Base-by-base conservation (phyloP, 2,113 vertebrate genomes). In the Chrysochloris asiatica region DNA sequence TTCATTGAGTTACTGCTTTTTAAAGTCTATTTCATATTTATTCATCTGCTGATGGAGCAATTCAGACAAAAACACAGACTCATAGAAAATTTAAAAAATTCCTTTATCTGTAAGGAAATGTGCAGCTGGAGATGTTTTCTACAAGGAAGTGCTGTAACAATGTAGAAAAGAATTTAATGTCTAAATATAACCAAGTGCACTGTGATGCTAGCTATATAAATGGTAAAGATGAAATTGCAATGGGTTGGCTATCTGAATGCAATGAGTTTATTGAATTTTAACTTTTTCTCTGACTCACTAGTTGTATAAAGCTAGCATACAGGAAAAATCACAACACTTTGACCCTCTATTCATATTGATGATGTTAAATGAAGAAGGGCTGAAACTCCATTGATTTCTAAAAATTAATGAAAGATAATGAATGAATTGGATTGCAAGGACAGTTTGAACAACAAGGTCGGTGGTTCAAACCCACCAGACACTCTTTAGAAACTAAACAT, bases 61-160 rank as follows among this genome's bases (percentile, higher is more conserved):
- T 14, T 82, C 63, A 83, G 24, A 92, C 11, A 89, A 93, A 94
- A 92, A 41, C 21, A 87, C 30, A 73, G 71, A 65, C 48, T 50
- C 43, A 47, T 4, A 63, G 47, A 52, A 83, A 78, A 75, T 78
- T 67, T 30, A 28, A n/a, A 61, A 82, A 30, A 4, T 63, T 4
- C 24, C 80, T 61, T 87, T n/a, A 89, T 89, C 19, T 73, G 33
- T n/a, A 84, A 86, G 67, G 24, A 93, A 90, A 89, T 87, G 28
- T 85, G 38, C 45, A 94, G 81, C 73, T 89, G 82, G 41, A 92
- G 28, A 79, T 86, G 17, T 52, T 87, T 83, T 48, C 33, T 84
- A 33, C 8, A 69, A 94, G 56, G 59, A 82, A 89, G 73, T 14
- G 4, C 6, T 73, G 8, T 30, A 22, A 86, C 36, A 45, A 21